Conservation (phyloP, 2,113 vertebrate species). For the Pseudopodoces humilis region DNA sequence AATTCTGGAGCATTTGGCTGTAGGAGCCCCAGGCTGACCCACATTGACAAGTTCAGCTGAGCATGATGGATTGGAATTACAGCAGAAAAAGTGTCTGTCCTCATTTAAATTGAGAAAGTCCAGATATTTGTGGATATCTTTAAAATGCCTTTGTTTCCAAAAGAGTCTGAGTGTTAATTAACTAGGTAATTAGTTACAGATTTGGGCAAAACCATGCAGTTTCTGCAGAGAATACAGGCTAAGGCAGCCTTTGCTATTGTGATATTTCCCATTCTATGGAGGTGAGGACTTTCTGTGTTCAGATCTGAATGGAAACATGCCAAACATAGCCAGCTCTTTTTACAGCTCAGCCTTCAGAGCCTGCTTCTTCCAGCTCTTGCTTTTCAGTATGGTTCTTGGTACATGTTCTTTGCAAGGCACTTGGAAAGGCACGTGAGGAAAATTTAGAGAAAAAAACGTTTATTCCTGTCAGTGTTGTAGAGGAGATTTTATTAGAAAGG, state of each 20-base stretch:
- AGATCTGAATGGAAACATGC: neutral
- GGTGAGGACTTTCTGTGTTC: neutral
- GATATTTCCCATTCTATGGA: neutral
- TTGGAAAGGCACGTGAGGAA: neutral
- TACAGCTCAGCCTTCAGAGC: neutral
- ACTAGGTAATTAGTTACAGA: neutral
- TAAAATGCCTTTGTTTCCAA: neutral
- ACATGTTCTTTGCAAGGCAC: neutral
- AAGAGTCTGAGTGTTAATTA: neutral
- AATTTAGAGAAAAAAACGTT: neutral
- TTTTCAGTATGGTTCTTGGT: neutral
- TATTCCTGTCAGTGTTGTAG: neutral
- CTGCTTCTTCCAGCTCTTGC: neutral
- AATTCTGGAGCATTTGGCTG: neutral
- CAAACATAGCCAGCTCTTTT: neutral
- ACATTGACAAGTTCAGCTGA: rapidly evolving
- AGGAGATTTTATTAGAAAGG: neutral
- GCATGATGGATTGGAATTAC: neutral
- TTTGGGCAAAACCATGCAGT: neutral
- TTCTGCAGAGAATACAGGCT: neutral
- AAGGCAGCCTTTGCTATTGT: neutral
- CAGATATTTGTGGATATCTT: rapidly evolving
- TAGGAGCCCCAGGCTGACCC: neutral
- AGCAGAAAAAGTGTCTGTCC: neutral
- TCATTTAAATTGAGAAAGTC: neutral